These are phyloP conservation scores for Gnathonemus longibarbis DNA, from an alignment of 2,113 vertebrate genomes.

Conservation along the genomic window DNA sequence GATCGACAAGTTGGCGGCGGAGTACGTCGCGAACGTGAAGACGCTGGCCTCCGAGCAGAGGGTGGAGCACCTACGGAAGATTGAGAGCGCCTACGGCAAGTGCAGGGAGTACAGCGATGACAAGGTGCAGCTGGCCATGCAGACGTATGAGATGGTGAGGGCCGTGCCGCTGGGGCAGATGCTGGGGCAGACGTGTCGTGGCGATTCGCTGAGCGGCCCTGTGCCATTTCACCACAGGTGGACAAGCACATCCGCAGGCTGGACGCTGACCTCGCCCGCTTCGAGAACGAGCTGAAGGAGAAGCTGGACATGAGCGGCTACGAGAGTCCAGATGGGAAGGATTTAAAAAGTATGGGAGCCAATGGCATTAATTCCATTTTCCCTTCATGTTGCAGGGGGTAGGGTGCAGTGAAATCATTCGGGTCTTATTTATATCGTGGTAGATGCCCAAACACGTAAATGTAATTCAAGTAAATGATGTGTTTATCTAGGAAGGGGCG, in stretches of 20 bases:
- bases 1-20: constrained; percentile 83
- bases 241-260: constrained; percentile 95
- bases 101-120: constrained; percentile 96
- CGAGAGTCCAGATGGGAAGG: constrained; percentile 68
- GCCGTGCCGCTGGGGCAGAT: not conserved
- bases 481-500: not conserved
- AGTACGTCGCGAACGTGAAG: constrained; percentile 80
- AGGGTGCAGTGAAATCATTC: not conserved
- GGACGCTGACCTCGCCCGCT: constrained; percentile 88
- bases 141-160: constrained; percentile 97
- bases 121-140: constrained; percentile 98
- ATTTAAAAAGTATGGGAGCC: constrained; percentile 70
- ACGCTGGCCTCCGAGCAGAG: constrained; percentile 73
- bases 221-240: constrained; percentile 60
- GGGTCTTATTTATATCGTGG: not conserved
- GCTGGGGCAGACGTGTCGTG: not conserved
- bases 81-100: constrained; percentile 85
- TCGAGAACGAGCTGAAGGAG: constrained; percentile 94
- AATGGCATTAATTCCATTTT: not conserved
- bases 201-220: not conserved
- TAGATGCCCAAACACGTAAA: not conserved
- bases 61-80: constrained; percentile 86
- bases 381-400: not conserved
- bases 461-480: not conserved
- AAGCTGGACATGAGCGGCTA: constrained; percentile 87